Evolutionary conservation across 2,888 invertebrate genomes (phyloP), one percentile per base, ranked within the genome.

Genomic region (Drosophila multiciliata): DNA sequence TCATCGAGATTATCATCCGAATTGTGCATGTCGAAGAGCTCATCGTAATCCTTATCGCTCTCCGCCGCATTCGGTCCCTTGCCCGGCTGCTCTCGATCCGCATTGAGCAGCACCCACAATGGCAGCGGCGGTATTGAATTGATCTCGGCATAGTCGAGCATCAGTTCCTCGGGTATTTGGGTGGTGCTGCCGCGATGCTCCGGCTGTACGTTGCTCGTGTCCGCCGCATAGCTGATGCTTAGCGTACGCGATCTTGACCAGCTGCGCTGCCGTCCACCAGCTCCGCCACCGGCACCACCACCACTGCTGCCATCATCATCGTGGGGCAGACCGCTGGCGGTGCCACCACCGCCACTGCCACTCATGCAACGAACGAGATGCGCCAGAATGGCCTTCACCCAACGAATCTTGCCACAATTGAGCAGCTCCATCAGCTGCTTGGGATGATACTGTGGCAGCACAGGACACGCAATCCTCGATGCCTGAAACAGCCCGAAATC

Each of bases 371-470:
- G 96, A 36, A 99, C 98, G 63, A 99, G 95, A 94, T 99, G 99
- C 1, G 98, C 97, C 50, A 99, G 94, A 77, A 99, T 99, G 1
- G 99, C 99, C 92, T 99, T 99, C 0, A 99, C 99, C 96, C 99
- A 97, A 89, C 98, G 95, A 82, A 98, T 99, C 94, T 99, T 99
- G 4, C 99, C 99, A 62, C 99, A 99, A 94, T 99, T 99, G 35
- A 99, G 94, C 45, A 99, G 94, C 91, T 99, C 99, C 97, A 99
- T 99, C 40, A 99, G 94, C 91, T 99, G 99, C 91, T 99, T 99
- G 0, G 99, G 99, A 94, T 99, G 99, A 92, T 99, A 99, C 91
- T 99, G 99, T 0, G 99, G 99, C 70, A 99, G 94, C 49, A 99
- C 99, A 0, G 99, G 99, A 88, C 98, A 99, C 0, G 99, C 99